Evolutionary conservation across 2,888 invertebrate species (phyloP).

Genomic region (Eupelmus urozonus): DNA sequence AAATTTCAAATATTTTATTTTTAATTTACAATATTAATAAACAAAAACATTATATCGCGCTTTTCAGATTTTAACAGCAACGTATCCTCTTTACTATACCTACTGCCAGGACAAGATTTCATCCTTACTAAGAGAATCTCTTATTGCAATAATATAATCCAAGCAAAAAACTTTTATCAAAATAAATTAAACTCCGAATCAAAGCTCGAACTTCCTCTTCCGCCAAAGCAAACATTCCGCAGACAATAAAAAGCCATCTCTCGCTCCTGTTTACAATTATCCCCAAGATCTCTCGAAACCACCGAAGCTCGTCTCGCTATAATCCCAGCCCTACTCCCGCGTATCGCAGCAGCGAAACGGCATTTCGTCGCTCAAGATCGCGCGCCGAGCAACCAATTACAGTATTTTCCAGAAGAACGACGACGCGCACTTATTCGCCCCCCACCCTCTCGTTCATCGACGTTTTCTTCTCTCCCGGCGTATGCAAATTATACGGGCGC

Average conservation of each 20-base stretch:
- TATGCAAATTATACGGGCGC: slow-evolving; percentile 73
- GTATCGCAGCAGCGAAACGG: slow-evolving; percentile 50
- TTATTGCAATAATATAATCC: too few species aligned
- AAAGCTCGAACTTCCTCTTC: too few species aligned
- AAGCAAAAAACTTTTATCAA: not conserved
- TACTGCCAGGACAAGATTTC: too few species aligned
- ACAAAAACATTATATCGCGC: too few species aligned
- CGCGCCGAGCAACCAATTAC: slow-evolving; percentile 71
- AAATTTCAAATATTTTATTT: too few species aligned
- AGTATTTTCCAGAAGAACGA: slow-evolving; percentile 74
- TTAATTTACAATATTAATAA: too few species aligned
- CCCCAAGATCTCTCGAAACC: not conserved
- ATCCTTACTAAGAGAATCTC: too few species aligned
- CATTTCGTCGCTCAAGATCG: slow-evolving; percentile 63
- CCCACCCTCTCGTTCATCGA: slow-evolving; percentile 63
- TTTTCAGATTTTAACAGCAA: too few species aligned
- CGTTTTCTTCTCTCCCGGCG: slow-evolving; percentile 65
- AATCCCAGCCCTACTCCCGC: slow-evolving; percentile 32
- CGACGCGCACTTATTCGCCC: slow-evolving; percentile 39
- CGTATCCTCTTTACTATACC: too few species aligned
- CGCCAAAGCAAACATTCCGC: too few species aligned
- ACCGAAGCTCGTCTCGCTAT: slow-evolving; percentile 4
- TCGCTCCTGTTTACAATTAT: slow-evolving; percentile 1
- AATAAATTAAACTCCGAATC: not conserved
- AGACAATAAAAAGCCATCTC: not conserved